Evolutionary conservation across 2,888 invertebrate genomes (phyloP), one percentile per base, ranked within the genome.

Genomic region (Pseudolycoriella hygida): DNA sequence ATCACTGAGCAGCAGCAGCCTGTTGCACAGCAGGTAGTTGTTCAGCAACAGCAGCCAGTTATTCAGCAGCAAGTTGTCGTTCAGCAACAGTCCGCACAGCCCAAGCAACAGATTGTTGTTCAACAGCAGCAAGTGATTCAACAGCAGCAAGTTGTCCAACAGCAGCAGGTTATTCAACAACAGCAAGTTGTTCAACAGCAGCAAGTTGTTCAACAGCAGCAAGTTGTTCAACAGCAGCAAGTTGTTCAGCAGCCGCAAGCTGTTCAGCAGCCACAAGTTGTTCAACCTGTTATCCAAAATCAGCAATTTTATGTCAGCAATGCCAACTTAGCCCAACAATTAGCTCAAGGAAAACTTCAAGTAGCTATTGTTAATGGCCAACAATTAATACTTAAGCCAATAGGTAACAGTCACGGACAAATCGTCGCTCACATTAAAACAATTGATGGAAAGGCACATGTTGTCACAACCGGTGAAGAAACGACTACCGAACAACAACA

Each of bases 331-430:
- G 84, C 82, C 14, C 85, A 85, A 58, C 86, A 87, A 60, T 69
- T 88, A 49, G 83, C 84, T 2, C 73, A 80, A 14, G 87, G 86
- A 6, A 87, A 86, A 61, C 75, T 86, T 8, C 85, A 86, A 59
- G 70, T 88, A 46, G 84, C 86, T 0, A 84, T 83, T 1, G 79
- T 88, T 19, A 83, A 83, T 59, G 87, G 87, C 0, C 87, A 87
- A 57, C 87, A 87, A 62, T 84, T 88, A 20, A 69, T 87, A 39
- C 82, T 88, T 48, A 71, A 84, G 40, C 79, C 81, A 1, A 75
- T 84, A 10, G 81, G 83, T 43, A 81, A 81, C 59, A 80, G 80
- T 58, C 80, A 80, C 56, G 80, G 80, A 8, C 82, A 83, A 62
- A 79, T 84, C 46, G 81, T 84, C 17, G 80, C 79, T 1, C 80